phyloP scores from a whole-genome alignment of 2,797 vertebrate species.

The Syncerus caffer region DNA sequence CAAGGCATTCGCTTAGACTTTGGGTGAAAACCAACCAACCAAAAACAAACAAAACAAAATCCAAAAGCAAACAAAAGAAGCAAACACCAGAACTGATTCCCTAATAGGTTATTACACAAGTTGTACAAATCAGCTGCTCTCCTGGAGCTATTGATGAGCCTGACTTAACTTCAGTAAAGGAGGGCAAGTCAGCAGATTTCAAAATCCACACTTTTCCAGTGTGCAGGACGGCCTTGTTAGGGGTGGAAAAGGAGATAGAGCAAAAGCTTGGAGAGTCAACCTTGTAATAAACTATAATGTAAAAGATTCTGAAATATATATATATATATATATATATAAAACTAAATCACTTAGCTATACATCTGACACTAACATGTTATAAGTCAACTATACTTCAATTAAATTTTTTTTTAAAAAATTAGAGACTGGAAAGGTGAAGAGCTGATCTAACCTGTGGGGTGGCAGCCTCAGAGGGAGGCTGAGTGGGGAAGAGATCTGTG shows the following conservation, averaged over 20 bases:
- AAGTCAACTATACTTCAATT: not conserved
- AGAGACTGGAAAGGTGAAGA: not conserved
- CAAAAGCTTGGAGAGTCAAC: not conserved
- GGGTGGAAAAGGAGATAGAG: not conserved
- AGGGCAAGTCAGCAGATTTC: not conserved
- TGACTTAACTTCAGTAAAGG: not conserved
- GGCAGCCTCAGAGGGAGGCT: not conserved
- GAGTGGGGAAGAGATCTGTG: not conserved
- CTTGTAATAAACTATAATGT: not conserved
- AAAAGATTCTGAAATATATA: not conserved
- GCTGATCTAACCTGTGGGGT: not conserved
- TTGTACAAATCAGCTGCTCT: not conserved
- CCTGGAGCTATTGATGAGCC: not conserved
- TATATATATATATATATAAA: not conserved
- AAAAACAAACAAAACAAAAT: not conserved
- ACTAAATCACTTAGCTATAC: not conserved
- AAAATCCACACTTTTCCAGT: not conserved
- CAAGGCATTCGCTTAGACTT: not conserved
- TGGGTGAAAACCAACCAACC: not conserved
- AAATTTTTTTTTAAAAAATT: not conserved
- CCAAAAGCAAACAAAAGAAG: not conserved
- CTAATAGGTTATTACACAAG: not conserved
- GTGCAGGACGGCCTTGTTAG: not conserved
- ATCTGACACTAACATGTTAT: not conserved
- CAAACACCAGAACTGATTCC: not conserved